Evolutionary conservation across 1,140 invertebrate genomes (phyloP).

Genomic region (Drosophila paulistorum): DNA sequence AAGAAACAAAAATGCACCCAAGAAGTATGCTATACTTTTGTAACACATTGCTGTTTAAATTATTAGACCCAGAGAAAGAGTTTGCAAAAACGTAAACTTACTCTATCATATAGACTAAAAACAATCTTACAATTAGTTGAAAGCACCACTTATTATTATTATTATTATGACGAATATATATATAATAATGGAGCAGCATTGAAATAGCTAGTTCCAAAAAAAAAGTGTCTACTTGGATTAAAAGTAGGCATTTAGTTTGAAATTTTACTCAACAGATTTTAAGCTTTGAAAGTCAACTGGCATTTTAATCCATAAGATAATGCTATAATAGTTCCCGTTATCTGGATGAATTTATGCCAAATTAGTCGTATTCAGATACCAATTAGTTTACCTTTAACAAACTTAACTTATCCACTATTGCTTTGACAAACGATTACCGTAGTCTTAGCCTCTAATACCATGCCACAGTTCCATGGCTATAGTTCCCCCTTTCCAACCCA

Average conservation of each 20-base stretch:
- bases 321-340: not conserved
- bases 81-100: not conserved
- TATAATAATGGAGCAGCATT: too few relatives aligned
- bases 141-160: too few relatives aligned
- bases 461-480: not conserved
- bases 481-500: not conserved
- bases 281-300: too few relatives aligned
- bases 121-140: too few relatives aligned
- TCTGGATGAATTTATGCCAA: not conserved
- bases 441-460: not conserved
- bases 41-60: not conserved
- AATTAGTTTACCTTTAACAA: slow-evolving; percentile 10
- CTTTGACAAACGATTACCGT: slow-evolving; percentile 3
- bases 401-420: not conserved
- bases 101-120: not conserved
- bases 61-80: not conserved
- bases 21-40: not conserved
- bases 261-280: too few relatives aligned
- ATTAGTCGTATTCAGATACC: slow-evolving; percentile 1
- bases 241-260: too few relatives aligned
- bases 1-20: not conserved
- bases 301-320: too few relatives aligned
- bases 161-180: too few relatives aligned
- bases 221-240: too few relatives aligned
- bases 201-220: too few relatives aligned